Evolutionary conservation across 2,797 vertebrate species (phyloP).

Genomic region (Poeciliopsis paucimaculata): DNA sequence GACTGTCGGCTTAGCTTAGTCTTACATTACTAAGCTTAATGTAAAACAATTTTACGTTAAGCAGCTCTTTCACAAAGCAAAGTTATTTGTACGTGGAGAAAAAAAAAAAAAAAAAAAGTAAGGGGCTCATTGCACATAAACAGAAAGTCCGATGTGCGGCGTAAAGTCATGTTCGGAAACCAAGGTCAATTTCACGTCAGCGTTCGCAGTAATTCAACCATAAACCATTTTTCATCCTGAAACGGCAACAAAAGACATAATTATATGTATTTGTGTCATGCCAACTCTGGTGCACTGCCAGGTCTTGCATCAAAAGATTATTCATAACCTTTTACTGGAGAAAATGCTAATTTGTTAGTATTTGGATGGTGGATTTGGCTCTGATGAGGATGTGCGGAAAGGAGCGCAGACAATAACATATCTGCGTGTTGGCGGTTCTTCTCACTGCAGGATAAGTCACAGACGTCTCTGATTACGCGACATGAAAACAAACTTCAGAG

Average conservation of each 20-base stretch:
- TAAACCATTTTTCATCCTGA: constrained; percentile 34
- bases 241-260: constrained; percentile 46
- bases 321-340: constrained; percentile 45
- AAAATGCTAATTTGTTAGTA: constrained; percentile 58
- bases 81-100: neutral
- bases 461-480: constrained; percentile 66
- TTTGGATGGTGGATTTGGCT: constrained; percentile 53
- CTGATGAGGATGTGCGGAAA: constrained; percentile 26
- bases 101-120: neutral
- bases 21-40: too few species aligned
- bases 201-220: constrained; percentile 32
- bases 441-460: constrained; percentile 68
- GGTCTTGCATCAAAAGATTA: constrained; percentile 36
- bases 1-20: too few species aligned
- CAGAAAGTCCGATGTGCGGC: neutral
- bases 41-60: too few species aligned
- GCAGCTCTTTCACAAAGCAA: neutral
- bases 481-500: constrained; percentile 35
- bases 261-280: constrained; percentile 48
- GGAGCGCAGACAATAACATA: constrained; percentile 56
- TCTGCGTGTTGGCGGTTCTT: constrained; percentile 55
- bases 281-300: constrained; percentile 23
- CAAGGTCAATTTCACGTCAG: constrained; percentile 38
- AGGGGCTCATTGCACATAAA: neutral
- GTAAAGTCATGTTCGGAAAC: constrained; percentile 4